phyloP scores from a whole-genome alignment of 2,888 invertebrate species.

The Trissolcus japonicus region DNA sequence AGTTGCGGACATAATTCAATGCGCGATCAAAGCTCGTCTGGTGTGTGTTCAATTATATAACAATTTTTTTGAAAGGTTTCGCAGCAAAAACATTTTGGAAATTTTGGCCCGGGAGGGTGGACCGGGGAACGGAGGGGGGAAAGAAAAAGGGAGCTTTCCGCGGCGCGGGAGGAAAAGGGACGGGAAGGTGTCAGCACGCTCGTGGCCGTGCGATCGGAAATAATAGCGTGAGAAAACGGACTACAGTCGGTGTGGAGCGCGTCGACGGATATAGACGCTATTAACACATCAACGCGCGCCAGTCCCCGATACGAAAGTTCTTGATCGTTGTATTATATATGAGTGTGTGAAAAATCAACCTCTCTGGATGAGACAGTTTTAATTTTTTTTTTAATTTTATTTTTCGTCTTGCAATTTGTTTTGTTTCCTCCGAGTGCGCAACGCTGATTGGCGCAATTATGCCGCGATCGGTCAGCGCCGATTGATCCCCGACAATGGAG shows the following conservation, averaged over 20 bases:
- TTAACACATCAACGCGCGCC: conserved; percentile 71
- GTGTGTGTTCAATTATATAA: too few relatives aligned
- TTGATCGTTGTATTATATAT: conserved; percentile 55
- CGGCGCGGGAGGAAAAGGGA: neutral
- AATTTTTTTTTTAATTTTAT: too few relatives aligned
- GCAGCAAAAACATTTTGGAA: too few relatives aligned
- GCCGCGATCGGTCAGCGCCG: conserved; percentile 4
- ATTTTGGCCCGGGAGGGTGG: too few relatives aligned
- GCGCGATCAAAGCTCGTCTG: too few relatives aligned
- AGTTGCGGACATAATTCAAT: too few relatives aligned
- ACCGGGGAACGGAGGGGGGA: too few relatives aligned
- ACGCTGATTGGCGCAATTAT: neutral
- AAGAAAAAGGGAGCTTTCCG: neutral
- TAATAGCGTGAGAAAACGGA: conserved; percentile 67
- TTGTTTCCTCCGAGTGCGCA: neutral
- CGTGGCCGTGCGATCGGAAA: conserved; percentile 42
- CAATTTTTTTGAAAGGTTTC: too few relatives aligned
- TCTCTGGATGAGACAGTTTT: conserved; percentile 15
- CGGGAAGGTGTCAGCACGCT: conserved; percentile 10
- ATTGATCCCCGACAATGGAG: conserved; percentile 59
- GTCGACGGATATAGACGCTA: conserved; percentile 74
- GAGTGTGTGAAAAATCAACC: neutral
- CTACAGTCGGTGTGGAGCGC: conserved; percentile 58
- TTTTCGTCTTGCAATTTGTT: conserved; percentile 15
- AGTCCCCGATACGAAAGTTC: conserved; percentile 67